Percentiles rank a stretch among this genome's conserved stretches.
phyloP scores from a whole-genome alignment of 2,113 vertebrate species.

The Apodemus speciosus region DNA sequence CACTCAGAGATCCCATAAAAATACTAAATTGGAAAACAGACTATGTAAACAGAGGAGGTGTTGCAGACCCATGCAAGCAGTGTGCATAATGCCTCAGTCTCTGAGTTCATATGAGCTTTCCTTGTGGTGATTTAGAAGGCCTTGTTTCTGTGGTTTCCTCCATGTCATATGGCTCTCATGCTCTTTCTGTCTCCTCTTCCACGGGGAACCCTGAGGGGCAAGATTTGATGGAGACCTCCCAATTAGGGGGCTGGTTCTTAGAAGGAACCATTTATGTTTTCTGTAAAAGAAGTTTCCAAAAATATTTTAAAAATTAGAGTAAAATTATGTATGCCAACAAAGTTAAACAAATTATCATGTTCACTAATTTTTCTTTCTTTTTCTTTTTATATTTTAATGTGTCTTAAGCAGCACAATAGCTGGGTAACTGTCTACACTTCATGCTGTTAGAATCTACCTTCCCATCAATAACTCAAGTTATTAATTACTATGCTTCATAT shows the following conservation, averaged over 20 bases:
- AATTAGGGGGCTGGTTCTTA: not conserved
- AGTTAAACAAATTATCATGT: not conserved
- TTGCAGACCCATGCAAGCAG: not conserved
- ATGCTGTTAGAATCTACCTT: no score
- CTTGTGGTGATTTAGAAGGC: not conserved
- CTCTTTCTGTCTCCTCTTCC: not conserved
- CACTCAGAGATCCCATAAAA: not conserved
- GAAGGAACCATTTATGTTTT: not conserved
- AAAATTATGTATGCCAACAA: not conserved
- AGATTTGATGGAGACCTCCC: not conserved
- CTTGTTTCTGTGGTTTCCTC: not conserved
- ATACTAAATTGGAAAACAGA: not conserved
- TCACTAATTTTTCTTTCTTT: not conserved
- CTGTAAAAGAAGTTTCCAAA: not conserved
- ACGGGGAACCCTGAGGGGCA: not conserved
- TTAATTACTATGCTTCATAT: no score
- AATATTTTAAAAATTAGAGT: not conserved
- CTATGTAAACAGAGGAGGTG: not conserved
- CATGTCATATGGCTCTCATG: not conserved
- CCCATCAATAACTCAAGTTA: no score
- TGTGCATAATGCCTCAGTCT: not conserved
- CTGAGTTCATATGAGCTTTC: not conserved
- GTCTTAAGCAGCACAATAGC: no score
- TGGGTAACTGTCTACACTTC: no score
- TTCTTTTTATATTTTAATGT: no score